Evolutionary conservation across 1,140 invertebrate genomes (phyloP).

Genomic region (Holcopasites calliopsidis): DNA sequence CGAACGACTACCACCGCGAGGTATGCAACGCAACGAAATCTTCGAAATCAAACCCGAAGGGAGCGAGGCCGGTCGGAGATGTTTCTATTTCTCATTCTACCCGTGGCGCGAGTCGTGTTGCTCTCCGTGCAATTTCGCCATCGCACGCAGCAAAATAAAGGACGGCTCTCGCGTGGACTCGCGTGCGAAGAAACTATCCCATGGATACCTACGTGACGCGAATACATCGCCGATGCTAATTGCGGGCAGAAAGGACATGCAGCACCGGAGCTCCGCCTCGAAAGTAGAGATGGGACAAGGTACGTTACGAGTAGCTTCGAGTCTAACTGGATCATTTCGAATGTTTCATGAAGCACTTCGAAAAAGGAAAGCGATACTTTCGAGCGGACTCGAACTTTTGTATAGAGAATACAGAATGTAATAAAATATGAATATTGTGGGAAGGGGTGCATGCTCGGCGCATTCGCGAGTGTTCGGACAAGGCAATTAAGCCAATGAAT

Average conservation of each 20-base stretch:
- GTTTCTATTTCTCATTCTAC: conserved; percentile 43
- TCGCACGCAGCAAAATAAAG: conserved; percentile 37
- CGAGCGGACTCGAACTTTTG: too few species aligned
- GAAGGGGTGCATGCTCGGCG: too few species aligned
- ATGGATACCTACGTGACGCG: conserved; percentile 49
- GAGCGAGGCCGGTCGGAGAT: conserved; percentile 3
- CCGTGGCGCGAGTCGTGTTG: conserved; percentile 20
- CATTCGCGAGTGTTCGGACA: too few species aligned
- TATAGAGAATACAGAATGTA: too few species aligned
- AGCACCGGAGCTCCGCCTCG: neutral
- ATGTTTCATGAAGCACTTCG: too few species aligned
- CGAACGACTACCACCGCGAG: neutral
- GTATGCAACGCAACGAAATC: conserved; percentile 20
- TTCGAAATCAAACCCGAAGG: conserved; percentile 10
- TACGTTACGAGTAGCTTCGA: too few species aligned
- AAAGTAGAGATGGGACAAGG: too few species aligned
- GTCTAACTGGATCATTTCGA: too few species aligned
- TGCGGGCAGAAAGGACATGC: conserved; percentile 35
- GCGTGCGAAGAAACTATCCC: conserved; percentile 52
- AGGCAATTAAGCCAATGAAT: too few species aligned
- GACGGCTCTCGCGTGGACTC: conserved; percentile 26
- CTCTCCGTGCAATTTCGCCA: conserved; percentile 36
- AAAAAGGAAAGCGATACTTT: too few species aligned
- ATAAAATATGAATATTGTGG: too few species aligned
- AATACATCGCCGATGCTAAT: conserved; percentile 51